Base-by-base conservation (phyloP, 2,888 invertebrate species). In the Helicoverpa assulta region DNA sequence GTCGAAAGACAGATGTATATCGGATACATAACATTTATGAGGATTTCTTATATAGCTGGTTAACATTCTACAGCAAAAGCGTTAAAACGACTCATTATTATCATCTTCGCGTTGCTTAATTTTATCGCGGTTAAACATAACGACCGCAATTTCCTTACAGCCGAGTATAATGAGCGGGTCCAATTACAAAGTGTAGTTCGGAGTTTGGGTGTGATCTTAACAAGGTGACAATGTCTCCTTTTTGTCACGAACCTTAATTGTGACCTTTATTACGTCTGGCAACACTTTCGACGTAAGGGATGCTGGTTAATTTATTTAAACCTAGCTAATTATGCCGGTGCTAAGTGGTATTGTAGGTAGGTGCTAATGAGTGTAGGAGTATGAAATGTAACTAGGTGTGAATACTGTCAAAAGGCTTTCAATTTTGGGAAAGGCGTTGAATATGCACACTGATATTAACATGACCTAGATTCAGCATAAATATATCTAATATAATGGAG, bases 231-330 rank as follows among this genome's bases (percentile, higher is more conserved):
- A 33, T 47, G n/a, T 40, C 50, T 26, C 16, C 51, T 33, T 67
- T 76, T 60, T 40, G 51, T 69, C 56, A 60, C n/a, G 4, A 76
- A 61, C 40, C 52, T 40, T 61, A 73, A 57, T 52, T 56, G 60
- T 58, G 33, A 60, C 61, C 52, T 70, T 73, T 50, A 68, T 47
- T 67, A 26, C 16, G 21, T 29, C 33, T 19, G 26, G 52, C 37
- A 10, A 56, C 37, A 18, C 52, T 37, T 59, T 33, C 7, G n/a
- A 19, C 33, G 21, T 26, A 8, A 21, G 33, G 12, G 37, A 76
- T 29, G 54, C n/a, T 29, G 54, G 70, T 47, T 60, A 47, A 54
- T 73, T 73, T n/a, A 47, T 47, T 47, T n/a, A 47, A 16, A 16
- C 14, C 16, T 43, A 12, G 43, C 14, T 33, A 33, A 33, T 33